Conservation (phyloP, 2,113 vertebrate genomes). For the Muscicapa adusta region DNA sequence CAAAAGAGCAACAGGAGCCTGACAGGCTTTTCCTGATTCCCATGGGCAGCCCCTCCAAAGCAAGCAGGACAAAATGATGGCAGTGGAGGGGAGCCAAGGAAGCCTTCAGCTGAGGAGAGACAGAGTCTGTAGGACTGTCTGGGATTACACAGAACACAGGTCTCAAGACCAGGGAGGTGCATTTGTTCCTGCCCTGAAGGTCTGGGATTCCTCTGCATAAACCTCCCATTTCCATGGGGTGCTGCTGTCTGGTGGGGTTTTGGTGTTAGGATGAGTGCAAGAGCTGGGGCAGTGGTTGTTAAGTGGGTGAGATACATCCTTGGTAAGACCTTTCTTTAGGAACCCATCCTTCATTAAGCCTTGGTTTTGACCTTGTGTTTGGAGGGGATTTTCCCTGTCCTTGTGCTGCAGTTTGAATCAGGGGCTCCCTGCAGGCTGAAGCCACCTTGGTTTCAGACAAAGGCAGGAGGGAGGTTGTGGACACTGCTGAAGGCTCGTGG, state of each 20-base stretch:
- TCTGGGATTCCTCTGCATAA: neutral
- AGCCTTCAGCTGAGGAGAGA: neutral
- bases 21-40: neutral
- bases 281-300: neutral
- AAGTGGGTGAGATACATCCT: neutral
- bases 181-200: neutral
- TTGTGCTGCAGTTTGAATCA: neutral
- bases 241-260: neutral
- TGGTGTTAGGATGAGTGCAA: neutral
- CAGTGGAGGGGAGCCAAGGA: neutral
- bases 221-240: rapidly evolving
- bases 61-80: neutral
- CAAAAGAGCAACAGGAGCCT: neutral
- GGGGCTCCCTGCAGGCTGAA: neutral
- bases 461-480: neutral
- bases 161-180: no score
- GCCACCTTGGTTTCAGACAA: neutral
- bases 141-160: neutral
- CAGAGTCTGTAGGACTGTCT: neutral
- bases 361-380: neutral
- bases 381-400: neutral
- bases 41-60: neutral
- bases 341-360: neutral
- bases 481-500: no score
- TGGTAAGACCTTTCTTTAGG: neutral